Evolutionary conservation across 2,113 vertebrate genomes (phyloP), one percentile per base, ranked within the genome.

Genomic region (Dolichotis patagonum): DNA sequence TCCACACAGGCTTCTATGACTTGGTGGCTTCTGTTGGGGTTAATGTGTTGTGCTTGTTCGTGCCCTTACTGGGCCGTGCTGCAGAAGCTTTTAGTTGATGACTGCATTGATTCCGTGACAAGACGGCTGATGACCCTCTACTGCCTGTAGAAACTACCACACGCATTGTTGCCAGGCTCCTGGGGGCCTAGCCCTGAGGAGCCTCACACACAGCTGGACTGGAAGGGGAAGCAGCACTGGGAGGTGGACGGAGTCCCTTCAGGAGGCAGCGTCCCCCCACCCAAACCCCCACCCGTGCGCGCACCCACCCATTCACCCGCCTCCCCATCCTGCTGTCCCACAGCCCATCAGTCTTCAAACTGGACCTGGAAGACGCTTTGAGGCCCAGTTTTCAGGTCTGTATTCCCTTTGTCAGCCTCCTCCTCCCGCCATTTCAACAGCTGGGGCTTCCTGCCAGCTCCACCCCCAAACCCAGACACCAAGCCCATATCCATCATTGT

Each of bases 161-260:
- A 32, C 56, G 38, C 75, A 56, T 46, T 87, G 41, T 62, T 16
- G n/a, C 20, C 62, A 28, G 69, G 26, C 9, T 46, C 1, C 35
- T 41, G 17, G 46, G 85, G 62, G 83, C 60, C 60, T 7, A 1
- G n/a, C 7, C 43, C 35, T 11, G n/a, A 71, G 43, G 35, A 85
- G 26, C 65, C 32, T 26, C n/a, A 30, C 3, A 24, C 43, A 67
- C 30, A 67, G 83, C 73, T 62, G 5, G 67, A 65, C 58, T 3
- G 30, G 65, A 90, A 26, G 54, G 52, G 4, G 22, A 54, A 26
- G 46, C 82, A 49, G 87, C 24, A 5, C 52, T 38, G 35, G 14
- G 12, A 38, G 38, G 52, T 24, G 4, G 52, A 90, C 94, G 80
- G 90, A 67, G 78, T 96, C 95, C 96, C 97, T 97, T 96, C 69